Percentiles rank a stretch among this genome's conserved stretches.
phyloP scores from a whole-genome alignment of 2,113 vertebrate species.

The Agapornis roseicollis region DNA sequence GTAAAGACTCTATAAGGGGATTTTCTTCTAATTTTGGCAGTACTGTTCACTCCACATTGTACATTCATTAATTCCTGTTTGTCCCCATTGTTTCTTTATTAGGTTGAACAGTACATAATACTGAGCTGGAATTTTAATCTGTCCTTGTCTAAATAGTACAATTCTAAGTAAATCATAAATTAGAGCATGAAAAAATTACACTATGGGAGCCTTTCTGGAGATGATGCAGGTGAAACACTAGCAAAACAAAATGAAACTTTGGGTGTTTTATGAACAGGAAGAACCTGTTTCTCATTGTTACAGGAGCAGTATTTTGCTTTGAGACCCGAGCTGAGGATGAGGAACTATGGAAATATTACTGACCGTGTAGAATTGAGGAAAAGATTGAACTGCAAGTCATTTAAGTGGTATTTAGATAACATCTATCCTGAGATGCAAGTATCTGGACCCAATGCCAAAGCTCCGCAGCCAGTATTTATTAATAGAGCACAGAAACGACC shows the following conservation, averaged over 20 bases:
- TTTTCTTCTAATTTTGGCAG: neutral
- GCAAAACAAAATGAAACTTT: neutral
- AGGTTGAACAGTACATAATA: neutral
- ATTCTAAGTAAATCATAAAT: neutral
- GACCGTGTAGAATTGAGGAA: slow-evolving; percentile 85
- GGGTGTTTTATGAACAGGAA: neutral
- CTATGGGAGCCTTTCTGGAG: neutral
- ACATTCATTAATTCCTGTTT: neutral
- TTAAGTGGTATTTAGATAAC: slow-evolving; percentile 94
- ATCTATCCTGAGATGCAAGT: slow-evolving; percentile 96
- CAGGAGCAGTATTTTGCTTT: slow-evolving; percentile 95
- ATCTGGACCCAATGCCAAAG: slow-evolving; percentile 81
- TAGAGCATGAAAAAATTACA: neutral
- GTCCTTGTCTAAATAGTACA: neutral
- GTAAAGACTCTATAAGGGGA: neutral
- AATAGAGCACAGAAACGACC: slow-evolving; percentile 87
- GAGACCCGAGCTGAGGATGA: slow-evolving; percentile 86
- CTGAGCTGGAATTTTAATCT: neutral
- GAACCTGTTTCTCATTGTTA: neutral
- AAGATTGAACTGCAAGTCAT: slow-evolving; percentile 86
- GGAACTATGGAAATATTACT: slow-evolving; percentile 85
- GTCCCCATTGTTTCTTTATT: neutral
- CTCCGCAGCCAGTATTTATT: slow-evolving; percentile 83
- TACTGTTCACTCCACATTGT: fast-evolving
- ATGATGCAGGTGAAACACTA: neutral